These are phyloP conservation scores for Trissolcus brochymenae DNA, from an alignment of 2,888 invertebrate genomes.

Conservation along the genomic window DNA sequence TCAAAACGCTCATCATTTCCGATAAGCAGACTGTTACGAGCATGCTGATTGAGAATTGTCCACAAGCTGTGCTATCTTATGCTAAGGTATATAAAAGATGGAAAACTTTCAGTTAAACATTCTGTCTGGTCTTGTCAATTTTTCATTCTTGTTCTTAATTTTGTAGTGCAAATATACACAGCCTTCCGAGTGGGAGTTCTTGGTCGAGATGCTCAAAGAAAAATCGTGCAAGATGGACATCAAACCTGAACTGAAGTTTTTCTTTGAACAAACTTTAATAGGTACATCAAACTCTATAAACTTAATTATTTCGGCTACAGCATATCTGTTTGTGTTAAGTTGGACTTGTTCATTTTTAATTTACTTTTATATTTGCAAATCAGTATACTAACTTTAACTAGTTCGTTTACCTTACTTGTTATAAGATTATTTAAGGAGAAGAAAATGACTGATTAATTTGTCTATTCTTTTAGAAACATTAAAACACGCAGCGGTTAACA, in stretches of 20 bases:
- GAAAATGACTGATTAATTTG: conserved; percentile 8
- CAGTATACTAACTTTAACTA: too few relatives aligned
- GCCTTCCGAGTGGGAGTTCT: conserved; percentile 73
- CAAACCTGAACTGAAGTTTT: conserved; percentile 62
- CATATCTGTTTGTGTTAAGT: too few relatives aligned
- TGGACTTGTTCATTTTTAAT: too few relatives aligned
- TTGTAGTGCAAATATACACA: conserved; percentile 71
- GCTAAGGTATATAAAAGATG: conserved; percentile 78
- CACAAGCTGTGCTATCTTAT: conserved; percentile 81
- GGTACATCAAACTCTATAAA: conserved; percentile 61
- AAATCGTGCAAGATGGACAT: conserved; percentile 66
- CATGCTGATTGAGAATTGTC: conserved; percentile 80
- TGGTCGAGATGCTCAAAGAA: conserved; percentile 70
- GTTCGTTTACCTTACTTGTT: too few relatives aligned
- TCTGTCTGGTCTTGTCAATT: neutral
- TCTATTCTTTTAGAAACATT: conserved; percentile 69
- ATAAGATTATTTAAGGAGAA: too few relatives aligned
- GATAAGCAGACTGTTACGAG: conserved; percentile 78
- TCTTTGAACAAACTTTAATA: conserved; percentile 70
- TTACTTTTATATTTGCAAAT: too few relatives aligned
- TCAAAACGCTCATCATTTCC: conserved; percentile 77
- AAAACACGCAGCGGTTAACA: conserved; percentile 71
- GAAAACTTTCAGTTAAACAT: neutral
- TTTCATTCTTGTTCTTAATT: conserved; percentile 4
- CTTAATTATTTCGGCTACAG: too few relatives aligned